Evolutionary conservation across 2,113 vertebrate genomes (phyloP), one percentile per base, ranked within the genome.

Genomic region (Dolichotis patagonum): DNA sequence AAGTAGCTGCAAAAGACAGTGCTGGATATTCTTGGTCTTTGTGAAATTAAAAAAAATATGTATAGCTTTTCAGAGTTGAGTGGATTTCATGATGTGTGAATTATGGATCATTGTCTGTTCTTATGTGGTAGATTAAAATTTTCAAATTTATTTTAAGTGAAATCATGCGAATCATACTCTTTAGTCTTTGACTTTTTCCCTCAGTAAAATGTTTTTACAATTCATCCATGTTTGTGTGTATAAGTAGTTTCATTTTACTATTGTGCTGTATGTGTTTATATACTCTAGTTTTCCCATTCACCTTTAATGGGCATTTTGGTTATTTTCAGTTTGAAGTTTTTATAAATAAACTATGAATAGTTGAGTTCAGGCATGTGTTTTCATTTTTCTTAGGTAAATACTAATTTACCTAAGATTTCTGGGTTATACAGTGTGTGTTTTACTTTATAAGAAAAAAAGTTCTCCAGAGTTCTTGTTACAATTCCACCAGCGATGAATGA

Each of bases 311-410:
- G 56, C 7, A 81, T 30, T 86, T 81, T 87, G 41, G 22, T 82
- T n/a, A n/a, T 56, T 52, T 73, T 73, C n/a, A 73, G 8, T 73
- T 77, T 46, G 24, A 77, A 46, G 41, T 77, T 77, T 24, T 84
- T 88, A 10, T 87, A 81, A 78, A 43, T 71, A 86, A 82, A 92
- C 41, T 82, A 24, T 77, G 58, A 69, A 43, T 32, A 13, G 67
- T 75, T 54, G 56, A 86, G 35, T 43, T 35, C 38, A 80, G 56
- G 60, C 91, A 14, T 69, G 71, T 10, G 30, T n/a, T 94, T 91
- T 88, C 17, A 24, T 73, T 85, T 77, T 96, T 97, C 63, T 20
- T 87, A 54, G 38, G 22, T 83, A 85, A 58, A 91, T 38, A 67
- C 26, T 46, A 54, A 73, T n/a, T 46, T 46, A 13, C 73, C 38